Evolutionary conservation across 2,113 vertebrate species (phyloP).

Genomic region (Cinclus cinclus): DNA sequence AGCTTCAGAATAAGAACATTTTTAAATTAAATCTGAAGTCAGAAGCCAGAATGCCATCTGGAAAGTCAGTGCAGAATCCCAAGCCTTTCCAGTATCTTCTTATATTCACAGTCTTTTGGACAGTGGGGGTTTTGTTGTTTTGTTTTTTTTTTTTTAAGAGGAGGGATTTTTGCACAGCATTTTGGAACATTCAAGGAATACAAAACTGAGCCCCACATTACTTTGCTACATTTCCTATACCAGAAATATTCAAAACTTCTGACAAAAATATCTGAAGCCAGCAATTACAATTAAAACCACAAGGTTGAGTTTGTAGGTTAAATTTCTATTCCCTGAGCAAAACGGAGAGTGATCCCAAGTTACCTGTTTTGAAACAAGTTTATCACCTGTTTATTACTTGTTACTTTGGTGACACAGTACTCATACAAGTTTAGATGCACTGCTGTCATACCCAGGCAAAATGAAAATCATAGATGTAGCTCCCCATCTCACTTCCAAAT

Average conservation of each 20-base stretch:
- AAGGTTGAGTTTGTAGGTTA: background rate
- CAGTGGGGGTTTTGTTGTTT: fast-evolving
- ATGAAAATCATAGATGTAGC: background rate
- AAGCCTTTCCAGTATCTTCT: background rate
- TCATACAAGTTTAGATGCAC: background rate
- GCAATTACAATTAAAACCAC: background rate
- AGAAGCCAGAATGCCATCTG: background rate
- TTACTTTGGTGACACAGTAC: background rate
- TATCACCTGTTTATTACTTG: background rate
- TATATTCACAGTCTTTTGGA: background rate
- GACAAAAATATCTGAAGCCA: background rate
- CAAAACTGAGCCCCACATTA: background rate
- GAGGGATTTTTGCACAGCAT: background rate
- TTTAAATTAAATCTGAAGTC: background rate
- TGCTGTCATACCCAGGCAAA: background rate
- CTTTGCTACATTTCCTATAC: background rate
- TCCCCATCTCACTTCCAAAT: background rate
- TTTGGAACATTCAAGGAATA: background rate
- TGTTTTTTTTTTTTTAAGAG: background rate
- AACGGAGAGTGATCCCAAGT: background rate
- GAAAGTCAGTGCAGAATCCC: background rate
- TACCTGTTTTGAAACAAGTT: background rate
- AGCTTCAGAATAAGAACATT: background rate
- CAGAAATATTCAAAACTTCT: background rate
- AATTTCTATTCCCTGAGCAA: background rate